These are phyloP conservation scores for Propithecus coquereli DNA, from an alignment of 2,113 vertebrate genomes.

Conservation along the genomic window DNA sequence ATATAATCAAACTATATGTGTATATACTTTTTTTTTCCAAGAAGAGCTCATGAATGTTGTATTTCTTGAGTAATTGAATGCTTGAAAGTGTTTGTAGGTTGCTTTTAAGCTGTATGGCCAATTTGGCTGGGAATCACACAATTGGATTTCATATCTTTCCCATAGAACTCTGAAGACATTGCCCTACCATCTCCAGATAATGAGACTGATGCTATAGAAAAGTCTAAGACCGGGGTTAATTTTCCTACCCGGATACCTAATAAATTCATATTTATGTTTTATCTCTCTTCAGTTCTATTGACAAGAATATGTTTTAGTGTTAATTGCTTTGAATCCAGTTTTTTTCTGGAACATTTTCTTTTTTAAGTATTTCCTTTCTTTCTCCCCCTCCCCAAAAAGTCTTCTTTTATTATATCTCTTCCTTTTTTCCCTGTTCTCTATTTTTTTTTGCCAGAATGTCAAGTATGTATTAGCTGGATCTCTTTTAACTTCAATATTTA, in stretches of 20 bases:
- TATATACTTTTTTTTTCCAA: background rate
- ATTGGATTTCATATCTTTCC: background rate
- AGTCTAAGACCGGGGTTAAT: background rate
- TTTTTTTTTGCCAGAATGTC: background rate
- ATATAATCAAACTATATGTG: background rate
- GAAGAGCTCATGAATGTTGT: background rate
- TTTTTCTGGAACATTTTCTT: background rate
- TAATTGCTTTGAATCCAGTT: background rate
- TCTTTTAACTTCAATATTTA: background rate
- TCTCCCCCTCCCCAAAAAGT: background rate
- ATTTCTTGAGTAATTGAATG: background rate
- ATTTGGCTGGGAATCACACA: background rate
- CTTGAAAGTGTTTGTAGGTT: background rate
- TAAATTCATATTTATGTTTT: background rate
- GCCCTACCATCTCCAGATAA: background rate
- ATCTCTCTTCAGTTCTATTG: background rate
- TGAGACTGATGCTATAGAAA: background rate
- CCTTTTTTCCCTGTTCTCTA: background rate
- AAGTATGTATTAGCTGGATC: background rate
- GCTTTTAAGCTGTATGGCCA: background rate
- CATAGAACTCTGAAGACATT: background rate
- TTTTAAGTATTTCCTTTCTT: background rate
- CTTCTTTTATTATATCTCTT: slow-evolving; percentile 19
- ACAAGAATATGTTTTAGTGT: background rate
- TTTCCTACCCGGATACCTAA: background rate